phyloP scores from a whole-genome alignment of 2,888 invertebrate genomes.

The Pristionchus maxplancki region DNA sequence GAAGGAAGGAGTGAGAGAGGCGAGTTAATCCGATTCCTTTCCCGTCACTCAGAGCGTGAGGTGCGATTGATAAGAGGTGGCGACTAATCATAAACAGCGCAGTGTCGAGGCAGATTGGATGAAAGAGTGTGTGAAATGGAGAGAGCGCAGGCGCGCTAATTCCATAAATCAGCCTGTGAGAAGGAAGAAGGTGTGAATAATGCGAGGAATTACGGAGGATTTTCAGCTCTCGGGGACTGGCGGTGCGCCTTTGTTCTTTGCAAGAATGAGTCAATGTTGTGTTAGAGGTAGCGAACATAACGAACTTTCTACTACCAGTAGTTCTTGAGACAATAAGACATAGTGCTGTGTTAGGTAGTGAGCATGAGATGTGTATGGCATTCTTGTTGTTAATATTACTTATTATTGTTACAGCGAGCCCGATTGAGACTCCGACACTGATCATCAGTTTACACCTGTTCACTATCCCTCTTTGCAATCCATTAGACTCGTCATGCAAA shows the following conservation, averaged over 20 bases:
- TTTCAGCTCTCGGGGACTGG: not conserved
- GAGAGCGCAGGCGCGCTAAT: slow-evolving; percentile 17
- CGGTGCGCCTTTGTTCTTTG: not conserved
- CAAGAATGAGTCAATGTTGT: not conserved
- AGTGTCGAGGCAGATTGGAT: not conserved
- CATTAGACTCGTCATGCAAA: too few species aligned
- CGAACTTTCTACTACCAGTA: too few species aligned
- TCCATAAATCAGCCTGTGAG: slow-evolving; percentile 20
- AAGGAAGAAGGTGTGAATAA: slow-evolving; percentile 22
- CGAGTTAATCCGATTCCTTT: slow-evolving; percentile 8
- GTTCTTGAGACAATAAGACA: too few species aligned
- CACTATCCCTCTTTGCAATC: not conserved
- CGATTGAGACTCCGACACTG: not conserved
- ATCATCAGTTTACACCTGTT: slow-evolving; percentile 31
- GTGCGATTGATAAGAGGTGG: slow-evolving; percentile 25
- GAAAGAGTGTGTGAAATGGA: not conserved
- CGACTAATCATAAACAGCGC: slow-evolving; percentile 29
- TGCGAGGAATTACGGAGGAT: slow-evolving; percentile 9
- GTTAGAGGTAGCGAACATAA: not conserved
- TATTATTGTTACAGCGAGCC: too few species aligned
- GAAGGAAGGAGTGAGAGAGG: not conserved
- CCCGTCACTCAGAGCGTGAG: slow-evolving; percentile 11
- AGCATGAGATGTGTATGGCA: too few species aligned
- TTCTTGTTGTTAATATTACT: too few species aligned
- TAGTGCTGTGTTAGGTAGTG: too few species aligned